Percentiles rank a stretch among this genome's conserved stretches.
phyloP scores from a whole-genome alignment of 2,797 vertebrate genomes.

The Helarctos malayanus region DNA sequence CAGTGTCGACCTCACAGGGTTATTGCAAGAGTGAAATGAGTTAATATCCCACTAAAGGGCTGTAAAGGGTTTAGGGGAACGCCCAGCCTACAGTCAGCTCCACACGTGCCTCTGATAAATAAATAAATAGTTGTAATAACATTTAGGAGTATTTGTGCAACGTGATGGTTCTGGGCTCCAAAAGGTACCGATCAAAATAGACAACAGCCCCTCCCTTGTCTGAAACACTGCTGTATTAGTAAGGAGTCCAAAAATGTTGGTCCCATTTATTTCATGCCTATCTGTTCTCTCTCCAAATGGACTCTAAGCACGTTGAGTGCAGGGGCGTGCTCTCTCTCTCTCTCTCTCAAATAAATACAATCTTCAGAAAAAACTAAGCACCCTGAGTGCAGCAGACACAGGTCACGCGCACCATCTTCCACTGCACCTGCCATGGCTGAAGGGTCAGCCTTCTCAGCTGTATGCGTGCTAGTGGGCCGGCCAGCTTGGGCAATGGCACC shows the following conservation, averaged over 20 bases:
- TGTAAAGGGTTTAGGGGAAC: neutral
- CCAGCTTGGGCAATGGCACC: too few species aligned
- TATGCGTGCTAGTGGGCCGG: rapidly evolving
- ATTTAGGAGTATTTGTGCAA: neutral
- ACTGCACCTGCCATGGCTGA: too few species aligned
- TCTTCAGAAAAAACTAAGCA: too few species aligned
- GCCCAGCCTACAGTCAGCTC: neutral
- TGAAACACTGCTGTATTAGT: neutral
- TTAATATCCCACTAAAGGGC: neutral
- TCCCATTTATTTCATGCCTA: neutral
- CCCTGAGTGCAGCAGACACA: neutral
- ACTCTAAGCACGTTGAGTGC: neutral
- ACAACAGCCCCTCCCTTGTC: neutral
- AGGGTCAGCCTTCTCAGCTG: rapidly evolving
- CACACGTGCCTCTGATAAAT: neutral
- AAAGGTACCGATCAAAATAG: neutral
- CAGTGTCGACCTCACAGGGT: neutral
- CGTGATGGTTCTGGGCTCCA: neutral
- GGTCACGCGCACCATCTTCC: too few species aligned
- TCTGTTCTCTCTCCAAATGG: neutral
- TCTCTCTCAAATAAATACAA: neutral
- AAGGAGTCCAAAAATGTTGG: neutral
- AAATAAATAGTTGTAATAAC: neutral
- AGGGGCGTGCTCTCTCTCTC: neutral
- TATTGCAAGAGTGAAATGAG: neutral